These are phyloP conservation scores for Mus musculus DNA, from an alignment of 2,113 vertebrate genomes.

Conservation along the genomic window DNA sequence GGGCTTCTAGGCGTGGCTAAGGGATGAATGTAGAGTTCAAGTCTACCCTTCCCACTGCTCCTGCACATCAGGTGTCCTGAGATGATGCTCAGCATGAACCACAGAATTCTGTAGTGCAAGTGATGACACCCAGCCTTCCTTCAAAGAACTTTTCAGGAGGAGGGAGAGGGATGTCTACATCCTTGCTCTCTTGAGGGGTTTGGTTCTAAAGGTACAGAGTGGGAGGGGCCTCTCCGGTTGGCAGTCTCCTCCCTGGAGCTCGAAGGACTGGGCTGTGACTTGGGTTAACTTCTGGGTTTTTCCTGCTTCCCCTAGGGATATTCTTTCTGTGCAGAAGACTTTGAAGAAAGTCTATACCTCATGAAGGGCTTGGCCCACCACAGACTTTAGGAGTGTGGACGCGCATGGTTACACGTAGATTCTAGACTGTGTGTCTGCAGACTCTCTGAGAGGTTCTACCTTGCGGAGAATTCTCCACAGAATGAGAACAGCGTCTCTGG, in stretches of 20 bases:
- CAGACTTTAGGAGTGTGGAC: slow-evolving; percentile 11
- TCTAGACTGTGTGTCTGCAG: neutral
- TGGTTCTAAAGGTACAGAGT: neutral
- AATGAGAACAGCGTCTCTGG: neutral
- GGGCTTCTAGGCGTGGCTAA: neutral
- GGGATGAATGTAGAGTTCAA: neutral
- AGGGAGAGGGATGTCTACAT: neutral
- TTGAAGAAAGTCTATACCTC: neutral
- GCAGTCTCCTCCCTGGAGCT: slow-evolving; percentile 4
- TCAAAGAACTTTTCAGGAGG: slow-evolving; percentile 17
- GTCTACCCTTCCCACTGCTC: neutral
- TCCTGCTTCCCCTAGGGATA: neutral
- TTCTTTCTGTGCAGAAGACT: neutral
- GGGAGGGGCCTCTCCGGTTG: neutral
- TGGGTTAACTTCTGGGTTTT: neutral
- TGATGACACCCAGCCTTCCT: neutral
- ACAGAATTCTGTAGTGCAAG: neutral
- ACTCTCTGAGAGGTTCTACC: neutral
- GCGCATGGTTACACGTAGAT: neutral
- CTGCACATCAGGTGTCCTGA: neutral
- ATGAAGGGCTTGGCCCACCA: neutral
- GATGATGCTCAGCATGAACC: neutral
- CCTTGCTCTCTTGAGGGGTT: neutral
- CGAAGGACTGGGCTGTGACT: neutral
- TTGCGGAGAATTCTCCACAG: neutral